Evolutionary conservation across 1,140 invertebrate genomes (phyloP), one percentile per base, ranked within the genome.

Genomic region (Diuraphis noxia): DNA sequence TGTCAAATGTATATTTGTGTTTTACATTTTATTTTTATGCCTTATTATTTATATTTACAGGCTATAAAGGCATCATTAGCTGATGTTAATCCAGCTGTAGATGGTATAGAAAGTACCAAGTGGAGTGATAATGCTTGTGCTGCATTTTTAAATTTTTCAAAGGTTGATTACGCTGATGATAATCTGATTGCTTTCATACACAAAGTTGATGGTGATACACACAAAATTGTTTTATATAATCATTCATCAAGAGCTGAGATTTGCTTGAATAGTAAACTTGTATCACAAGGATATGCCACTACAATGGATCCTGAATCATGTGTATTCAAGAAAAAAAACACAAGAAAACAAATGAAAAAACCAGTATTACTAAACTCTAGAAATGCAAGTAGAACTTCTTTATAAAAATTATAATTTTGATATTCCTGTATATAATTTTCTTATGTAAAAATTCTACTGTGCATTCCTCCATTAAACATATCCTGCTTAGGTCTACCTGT

Each of bases 41-140:
- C n/a, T 72, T 72, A 72, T 72, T 72, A 23, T 86, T 34, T 85
- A 25, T 41, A 4, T 36, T 36, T 85, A 7, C 36, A 88, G 77
- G 52, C 82, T 34, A 89, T 89, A 90, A 92, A 88, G 92, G 72
- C 89, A 36, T 38, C 7, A 43, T 88, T 92, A 0, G n/a, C 36
- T 36, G 52, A 43, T 52, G 40, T 91, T 72, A 23, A 36, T 77
- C 88, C 56, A 0, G 46, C 43, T 21, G 9, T 90, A 63, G n/a
- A 88, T 92, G 77, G 82, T 84, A 3, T 91, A 86, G 84, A 92
- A 92, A 34, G 90, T 38, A 49, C 93, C 94, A 17, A 94, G 95
- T 81, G 95, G 95, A 86, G 93, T 96, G 0, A 94, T 94, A 0
- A 93, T 94, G 10, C 92, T 93, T 6, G 93, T 93, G 9, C 94